A percentile compares a stretch with the other conserved stretches of the same genome.
Evolutionary conservation across 1,140 invertebrate genomes (phyloP).

Genomic region (Copidosoma floridanum): DNA sequence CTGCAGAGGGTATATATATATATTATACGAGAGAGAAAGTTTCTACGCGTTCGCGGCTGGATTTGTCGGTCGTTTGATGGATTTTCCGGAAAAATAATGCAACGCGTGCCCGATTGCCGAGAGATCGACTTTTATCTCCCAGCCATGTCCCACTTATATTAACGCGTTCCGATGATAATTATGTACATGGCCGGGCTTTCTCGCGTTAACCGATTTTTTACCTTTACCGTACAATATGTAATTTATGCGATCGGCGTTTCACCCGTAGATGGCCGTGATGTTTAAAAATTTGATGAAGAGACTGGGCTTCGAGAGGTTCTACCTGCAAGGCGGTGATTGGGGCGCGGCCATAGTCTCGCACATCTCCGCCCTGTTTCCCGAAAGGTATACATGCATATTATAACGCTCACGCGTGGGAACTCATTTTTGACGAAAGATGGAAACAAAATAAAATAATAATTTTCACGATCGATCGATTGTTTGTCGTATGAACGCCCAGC

Average conservation of each 20-base stretch:
- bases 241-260: no score
- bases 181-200: no score
- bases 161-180: no score
- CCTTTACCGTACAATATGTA: no score
- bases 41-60: conserved; percentile 1
- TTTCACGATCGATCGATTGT: background rate
- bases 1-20: background rate
- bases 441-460: background rate
- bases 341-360: conserved; percentile 62
- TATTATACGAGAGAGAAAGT: background rate
- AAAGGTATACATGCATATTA: conserved; percentile 48
- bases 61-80: no score
- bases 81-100: no score
- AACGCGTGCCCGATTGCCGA: no score
- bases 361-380: conserved; percentile 68
- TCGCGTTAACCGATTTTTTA: no score
- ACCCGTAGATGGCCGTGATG: conserved; percentile 70
- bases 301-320: conserved; percentile 73
- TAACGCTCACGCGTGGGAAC: no score
- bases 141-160: no score
- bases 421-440: background rate
- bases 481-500: no score
- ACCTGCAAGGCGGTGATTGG: conserved; percentile 86
- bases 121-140: no score
- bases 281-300: conserved; percentile 82